Evolutionary conservation across 2,797 vertebrate genomes (phyloP).

Genomic region (Neosalanx taihuensis): DNA sequence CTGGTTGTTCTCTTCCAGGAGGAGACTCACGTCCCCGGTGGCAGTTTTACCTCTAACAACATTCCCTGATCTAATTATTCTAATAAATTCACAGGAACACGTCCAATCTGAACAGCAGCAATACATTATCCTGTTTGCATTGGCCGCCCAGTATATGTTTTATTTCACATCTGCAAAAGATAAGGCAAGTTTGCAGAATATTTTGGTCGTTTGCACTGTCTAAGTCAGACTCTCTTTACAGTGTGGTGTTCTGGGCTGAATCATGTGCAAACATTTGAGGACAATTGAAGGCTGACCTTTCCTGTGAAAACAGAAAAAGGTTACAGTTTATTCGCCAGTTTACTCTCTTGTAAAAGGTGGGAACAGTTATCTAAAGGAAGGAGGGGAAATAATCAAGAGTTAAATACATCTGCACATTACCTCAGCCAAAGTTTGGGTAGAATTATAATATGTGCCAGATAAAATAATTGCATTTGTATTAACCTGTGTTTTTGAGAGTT

Average conservation of each 20-base stretch:
- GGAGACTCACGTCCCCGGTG: constrained; percentile 57
- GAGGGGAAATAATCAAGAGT: too few species aligned
- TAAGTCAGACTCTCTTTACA: constrained; percentile 2
- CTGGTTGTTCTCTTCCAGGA: constrained; percentile 48
- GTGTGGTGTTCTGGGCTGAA: constrained; percentile 31
- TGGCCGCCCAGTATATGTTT: neutral
- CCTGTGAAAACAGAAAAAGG: constrained; percentile 2
- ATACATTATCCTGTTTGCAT: constrained; percentile 48
- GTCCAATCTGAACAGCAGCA: constrained; percentile 63
- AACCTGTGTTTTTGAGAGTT: too few species aligned
- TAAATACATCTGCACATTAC: too few species aligned
- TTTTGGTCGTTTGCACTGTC: neutral
- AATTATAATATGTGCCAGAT: too few species aligned
- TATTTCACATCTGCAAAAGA: too few species aligned
- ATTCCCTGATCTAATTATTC: constrained; percentile 56
- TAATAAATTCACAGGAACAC: constrained; percentile 66
- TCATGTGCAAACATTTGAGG: constrained; percentile 50
- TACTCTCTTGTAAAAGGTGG: neutral
- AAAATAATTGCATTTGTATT: too few species aligned
- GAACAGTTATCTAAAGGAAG: neutral
- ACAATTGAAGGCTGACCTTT: constrained; percentile 35
- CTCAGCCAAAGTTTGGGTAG: too few species aligned
- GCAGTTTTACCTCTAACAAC: constrained; percentile 59
- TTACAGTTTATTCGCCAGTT: neutral
- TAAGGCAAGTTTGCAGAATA: neutral